Percentiles rank a stretch among this genome's conserved stretches.
These are phyloP conservation scores for Eonycteris spelaea DNA, from an alignment of 2,113 vertebrate genomes.

Conservation along the genomic window DNA sequence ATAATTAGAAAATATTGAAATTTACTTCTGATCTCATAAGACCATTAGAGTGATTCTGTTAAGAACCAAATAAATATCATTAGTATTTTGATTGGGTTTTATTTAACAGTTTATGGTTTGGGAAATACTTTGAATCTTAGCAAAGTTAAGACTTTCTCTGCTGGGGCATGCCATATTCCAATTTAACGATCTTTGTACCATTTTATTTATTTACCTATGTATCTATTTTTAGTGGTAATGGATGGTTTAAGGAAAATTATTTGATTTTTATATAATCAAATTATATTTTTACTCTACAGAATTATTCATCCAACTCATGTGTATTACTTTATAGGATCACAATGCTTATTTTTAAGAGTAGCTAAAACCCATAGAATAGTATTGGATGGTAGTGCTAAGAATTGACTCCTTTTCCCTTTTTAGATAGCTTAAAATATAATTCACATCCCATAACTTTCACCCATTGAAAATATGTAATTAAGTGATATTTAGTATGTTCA, in stretches of 20 bases:
- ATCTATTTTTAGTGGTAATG: neutral
- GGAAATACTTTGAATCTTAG: neutral
- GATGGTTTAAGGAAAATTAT: neutral
- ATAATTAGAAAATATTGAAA: neutral
- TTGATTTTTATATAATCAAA: neutral
- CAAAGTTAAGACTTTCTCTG: neutral
- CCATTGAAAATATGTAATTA: neutral
- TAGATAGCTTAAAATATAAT: neutral
- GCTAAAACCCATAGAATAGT: neutral
- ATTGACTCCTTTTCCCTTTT: neutral
- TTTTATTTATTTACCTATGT: neutral
- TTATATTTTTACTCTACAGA: neutral
- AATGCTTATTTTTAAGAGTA: neutral
- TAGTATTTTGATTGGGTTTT: neutral
- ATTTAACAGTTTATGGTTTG: neutral
- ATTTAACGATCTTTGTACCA: neutral
- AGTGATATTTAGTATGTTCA: neutral
- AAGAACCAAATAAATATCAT: neutral
- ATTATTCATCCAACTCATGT: neutral
- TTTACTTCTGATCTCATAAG: neutral
- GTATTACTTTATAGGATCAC: neutral
- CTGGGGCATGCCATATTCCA: neutral
- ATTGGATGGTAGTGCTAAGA: neutral
- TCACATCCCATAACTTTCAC: neutral
- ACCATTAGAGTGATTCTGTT: neutral